Evolutionary conservation across 2,797 vertebrate genomes (phyloP), one percentile per base, ranked within the genome.

Genomic region (Euthynnus affinis): DNA sequence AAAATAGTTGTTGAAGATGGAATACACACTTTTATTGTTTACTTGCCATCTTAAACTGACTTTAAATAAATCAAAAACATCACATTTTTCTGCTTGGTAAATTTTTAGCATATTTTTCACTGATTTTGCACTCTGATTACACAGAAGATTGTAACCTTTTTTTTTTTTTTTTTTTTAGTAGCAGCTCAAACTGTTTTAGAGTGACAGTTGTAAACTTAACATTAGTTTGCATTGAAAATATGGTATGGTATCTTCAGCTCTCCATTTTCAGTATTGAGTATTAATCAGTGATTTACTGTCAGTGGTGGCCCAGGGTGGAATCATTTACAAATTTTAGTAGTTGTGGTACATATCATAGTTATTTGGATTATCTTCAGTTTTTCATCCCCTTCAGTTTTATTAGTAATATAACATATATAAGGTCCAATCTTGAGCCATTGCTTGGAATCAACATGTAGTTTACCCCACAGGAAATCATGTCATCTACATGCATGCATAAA

Each of bases 391-490:
- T 23, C 12, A 40, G 22, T 65, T 70, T 29, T 75, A 64, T 71
- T 4, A 56, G 52, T 68, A 66, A 77, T 29, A 59, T 52, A 32
- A 1, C 67, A 74, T 53, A 71, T 67, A 79, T 76, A 74, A 78
- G 55, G 87, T 76, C 66, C 49, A 67, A 55, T 80, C 79, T 63
- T 3, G 46, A 78, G 62, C 70, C 69, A 70, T 71, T 77, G 71
- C 77, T 74, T 70, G n/a, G 44, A 87, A 82, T 88, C 73, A 80
- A 82, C 80, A 87, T 70, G 53, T 15, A 25, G 20, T 71, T 67
- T 61, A 0, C 17, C 32, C 9, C 60, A 15, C 4, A 3, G n/a
- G 32, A 83, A 76, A 57, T 58, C 29, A 40, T 37, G 22, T 15
- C 7, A 29, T 74, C 49, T 51, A 20, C 52, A 51, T 60, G 17